Base-by-base conservation (phyloP, 2,888 invertebrate genomes). In the Podabrus alpinus region DNA sequence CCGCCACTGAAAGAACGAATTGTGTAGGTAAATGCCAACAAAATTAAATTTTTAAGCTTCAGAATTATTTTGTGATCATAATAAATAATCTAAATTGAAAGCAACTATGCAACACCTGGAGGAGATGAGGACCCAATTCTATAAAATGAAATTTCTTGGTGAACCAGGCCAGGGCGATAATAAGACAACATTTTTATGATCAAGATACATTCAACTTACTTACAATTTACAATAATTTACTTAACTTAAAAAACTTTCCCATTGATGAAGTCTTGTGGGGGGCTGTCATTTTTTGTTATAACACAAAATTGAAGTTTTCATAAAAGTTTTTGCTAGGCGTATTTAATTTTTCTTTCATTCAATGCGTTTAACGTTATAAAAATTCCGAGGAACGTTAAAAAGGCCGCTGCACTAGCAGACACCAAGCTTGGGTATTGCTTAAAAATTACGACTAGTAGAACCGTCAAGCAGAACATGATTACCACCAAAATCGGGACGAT, bases 361-460 rank as follows among this genome's bases (percentile, higher is more conserved):
- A 82, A 73, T 68, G 76, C 83, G 62, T 83, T 83, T 19, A 88
- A 77, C 68, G 86, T 83, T 59, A 87, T 82, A 76, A 88, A 87
- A 79, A 88, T 82, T 16, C 87, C 84, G 69, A 88, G 87, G 7
- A 87, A 82, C n/a, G 86, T 84, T 15, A 89, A 82, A 79, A 88
- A 87, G 29, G 85, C 86, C 1, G 88, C 86, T 3, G 89, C 87
- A 13, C 87, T 85, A 25, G 86, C 86, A n/a, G 88, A 88, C 2
- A 89, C 86, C 72, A 88, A 82, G 21, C 87, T 84, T 9, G 89
- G 88, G 80, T 86, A 88, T 81, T 88, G 86, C 80, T 88, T 85
- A 80, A 88, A 89, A 61, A 88, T 81, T 21, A 89, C 84, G 83
- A 88, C 80, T 59, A 88, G 85, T 76, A 84, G 84, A 24, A 87